A percentile compares a stretch with the other conserved stretches of the same genome.
Conservation (phyloP, 1,140 invertebrate genomes). For the Drosophila kanapiae region DNA sequence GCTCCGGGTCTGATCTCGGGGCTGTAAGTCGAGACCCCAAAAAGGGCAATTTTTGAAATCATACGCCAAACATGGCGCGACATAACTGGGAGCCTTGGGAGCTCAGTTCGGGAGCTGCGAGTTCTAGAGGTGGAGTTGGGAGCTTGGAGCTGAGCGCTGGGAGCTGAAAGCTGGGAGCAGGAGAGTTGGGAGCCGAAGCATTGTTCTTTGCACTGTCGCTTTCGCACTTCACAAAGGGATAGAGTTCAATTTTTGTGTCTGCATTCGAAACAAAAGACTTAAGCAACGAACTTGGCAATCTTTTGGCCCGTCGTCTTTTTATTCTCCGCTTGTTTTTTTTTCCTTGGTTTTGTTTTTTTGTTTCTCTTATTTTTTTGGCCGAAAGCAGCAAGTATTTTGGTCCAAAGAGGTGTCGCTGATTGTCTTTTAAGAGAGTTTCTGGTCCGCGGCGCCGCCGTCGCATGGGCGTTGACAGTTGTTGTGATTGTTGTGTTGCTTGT, state of each 20-base stretch:
- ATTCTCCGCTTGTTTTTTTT: conserved; percentile 22
- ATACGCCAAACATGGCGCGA: conserved; percentile 83
- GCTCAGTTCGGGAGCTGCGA: conserved; percentile 24
- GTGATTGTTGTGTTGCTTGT: conserved; percentile 81
- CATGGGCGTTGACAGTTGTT: conserved; percentile 79
- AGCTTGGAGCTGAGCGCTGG: conserved; percentile 11
- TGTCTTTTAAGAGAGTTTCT: conserved; percentile 83
- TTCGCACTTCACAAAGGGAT: conserved; percentile 83
- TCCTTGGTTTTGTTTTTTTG: conserved; percentile 18
- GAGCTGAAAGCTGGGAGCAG: conserved; percentile 17
- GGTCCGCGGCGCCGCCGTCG: conserved; percentile 75
- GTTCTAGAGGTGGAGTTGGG: conserved; percentile 12
- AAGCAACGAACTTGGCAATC: conserved; percentile 77
- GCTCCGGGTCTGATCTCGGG: conserved; percentile 4
- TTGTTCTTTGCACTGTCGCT: conserved; percentile 83
- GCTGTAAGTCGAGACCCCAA: conserved; percentile 82
- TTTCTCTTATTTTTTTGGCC: conserved; percentile 7
- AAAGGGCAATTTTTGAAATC: conserved; percentile 84
- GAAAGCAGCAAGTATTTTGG: conserved; percentile 73
- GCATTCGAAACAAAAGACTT: conserved; percentile 83
- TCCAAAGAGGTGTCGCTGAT: conserved; percentile 84
- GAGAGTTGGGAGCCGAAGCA: conserved; percentile 51
- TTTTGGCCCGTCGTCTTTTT: conserved; percentile 30
- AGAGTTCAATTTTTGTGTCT: conserved; percentile 79
- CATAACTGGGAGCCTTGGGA: conserved; percentile 69